Evolutionary conservation across 2,113 vertebrate genomes (phyloP), one percentile per base, ranked within the genome.

Genomic region (Chiloscyllium plagiosum): DNA sequence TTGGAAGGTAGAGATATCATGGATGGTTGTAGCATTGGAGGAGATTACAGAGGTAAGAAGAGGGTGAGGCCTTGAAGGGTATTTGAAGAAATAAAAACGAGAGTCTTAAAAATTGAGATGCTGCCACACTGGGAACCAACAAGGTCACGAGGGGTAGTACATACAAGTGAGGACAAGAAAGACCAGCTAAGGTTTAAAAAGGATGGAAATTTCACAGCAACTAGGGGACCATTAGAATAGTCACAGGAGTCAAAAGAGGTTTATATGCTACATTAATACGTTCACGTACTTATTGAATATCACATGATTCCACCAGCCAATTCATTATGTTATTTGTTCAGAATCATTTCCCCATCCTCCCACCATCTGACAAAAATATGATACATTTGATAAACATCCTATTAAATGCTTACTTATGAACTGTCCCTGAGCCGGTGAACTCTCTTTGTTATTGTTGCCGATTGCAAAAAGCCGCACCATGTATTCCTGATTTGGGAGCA

Each of bases 391-490:
- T 1, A 24, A 56, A 29, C 24, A 33, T 26, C 93, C 3, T 4
- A 4, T 52, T 10, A 19, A 37, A 52, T 17, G 8, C 94, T 95
- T 76, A 95, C 94, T 95, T 95, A 42, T 95, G 69, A 95, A 95
- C 4, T 47, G 68, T 2, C 94, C 94, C 69, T 52, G 42, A 76
- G 68, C 94, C 2, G 94, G 94, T 19, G 47, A 50, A 76, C 94
- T 95, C 24, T 72, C 94, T 52, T 72, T 95, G 69, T 52, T 95
- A 29, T 95, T 72, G 94, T 47, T 95, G 94, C 29, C 52, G 94
- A 95, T 70, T 0, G 94, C 94, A 52, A 76, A 72, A 2, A 95
- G 69, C n/a, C 72, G 94, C 26, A 95, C 94, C 24, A 95, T 2
- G 3, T 95, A 95, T 50, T 95, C 68, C 42, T 95, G 94, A 69